A percentile compares a stretch with the other conserved stretches of the same genome.
Conservation (phyloP, 2,113 vertebrate genomes). For the Lucifuga dentata region DNA sequence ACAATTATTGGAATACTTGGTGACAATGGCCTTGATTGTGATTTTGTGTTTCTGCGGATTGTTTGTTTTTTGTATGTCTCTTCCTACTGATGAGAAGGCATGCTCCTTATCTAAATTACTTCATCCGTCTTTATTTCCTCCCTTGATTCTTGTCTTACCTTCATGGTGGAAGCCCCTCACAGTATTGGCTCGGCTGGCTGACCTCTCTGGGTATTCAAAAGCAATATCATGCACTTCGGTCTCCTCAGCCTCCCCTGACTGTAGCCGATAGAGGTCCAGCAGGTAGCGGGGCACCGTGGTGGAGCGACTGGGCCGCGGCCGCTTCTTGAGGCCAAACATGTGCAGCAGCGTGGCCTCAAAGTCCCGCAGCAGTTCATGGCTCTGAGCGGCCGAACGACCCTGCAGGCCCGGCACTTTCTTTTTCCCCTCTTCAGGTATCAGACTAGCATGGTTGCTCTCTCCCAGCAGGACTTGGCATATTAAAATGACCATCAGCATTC, state of each 20-base stretch:
- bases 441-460: constrained; percentile 97
- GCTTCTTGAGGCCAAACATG: constrained; percentile 97
- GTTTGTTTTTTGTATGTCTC: neutral
- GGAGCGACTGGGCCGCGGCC: constrained; percentile 92
- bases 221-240: constrained; percentile 83
- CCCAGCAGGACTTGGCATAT: constrained; percentile 99
- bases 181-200: constrained; percentile 96
- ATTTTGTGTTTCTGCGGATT: constrained; percentile 20
- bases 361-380: constrained; percentile 98
- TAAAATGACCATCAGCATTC: constrained; percentile 99
- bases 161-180: constrained; percentile 99
- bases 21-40: constrained; percentile 2
- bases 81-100: neutral
- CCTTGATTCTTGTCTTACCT: constrained; percentile 81
- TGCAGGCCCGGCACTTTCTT: constrained; percentile 94
- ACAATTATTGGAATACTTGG: constrained; percentile 37
- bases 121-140: neutral
- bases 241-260: constrained; percentile 95
- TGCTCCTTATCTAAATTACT: neutral
- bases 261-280: constrained; percentile 97
- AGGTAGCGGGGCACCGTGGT: constrained; percentile 94
- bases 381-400: constrained; percentile 90
- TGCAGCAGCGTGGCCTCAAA: constrained; percentile 98
- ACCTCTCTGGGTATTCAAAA: constrained; percentile 94
- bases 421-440: constrained; percentile 97